Evolutionary conservation across 2,113 vertebrate genomes (phyloP).

Genomic region (Alethe castanea): DNA sequence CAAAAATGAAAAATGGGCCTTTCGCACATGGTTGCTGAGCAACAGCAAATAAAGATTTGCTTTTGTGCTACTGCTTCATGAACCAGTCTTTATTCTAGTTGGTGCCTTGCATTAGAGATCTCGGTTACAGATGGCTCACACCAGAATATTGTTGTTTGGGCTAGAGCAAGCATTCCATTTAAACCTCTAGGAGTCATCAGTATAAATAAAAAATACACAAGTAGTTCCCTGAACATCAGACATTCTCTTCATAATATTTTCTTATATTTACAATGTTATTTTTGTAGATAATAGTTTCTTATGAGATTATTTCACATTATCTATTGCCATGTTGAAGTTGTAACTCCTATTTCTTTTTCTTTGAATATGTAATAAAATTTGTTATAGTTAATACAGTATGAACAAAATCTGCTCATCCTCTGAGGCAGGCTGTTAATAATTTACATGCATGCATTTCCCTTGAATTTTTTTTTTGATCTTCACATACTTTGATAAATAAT

Average conservation of each 20-base stretch:
- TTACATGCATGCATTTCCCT: constrained; percentile 14
- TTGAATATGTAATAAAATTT: not conserved
- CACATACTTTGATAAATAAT: constrained; percentile 37
- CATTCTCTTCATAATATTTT: not conserved
- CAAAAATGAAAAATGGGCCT: constrained; percentile 43
- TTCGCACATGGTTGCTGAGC: constrained; percentile 56
- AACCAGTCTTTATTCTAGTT: not conserved
- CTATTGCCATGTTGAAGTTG: not conserved
- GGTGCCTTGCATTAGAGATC: constrained; percentile 5
- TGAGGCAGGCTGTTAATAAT: constrained; percentile 43
- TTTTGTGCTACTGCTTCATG: constrained; percentile 9
- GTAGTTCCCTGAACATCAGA: not conserved
- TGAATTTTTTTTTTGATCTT: constrained; percentile 46
- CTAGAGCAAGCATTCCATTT: not conserved
- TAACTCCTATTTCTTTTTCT: not conserved
- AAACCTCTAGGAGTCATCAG: not conserved
- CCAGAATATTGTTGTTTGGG: not conserved
- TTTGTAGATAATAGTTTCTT: not conserved
- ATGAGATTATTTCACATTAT: not conserved
- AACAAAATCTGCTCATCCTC: not conserved
- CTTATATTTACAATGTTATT: not conserved
- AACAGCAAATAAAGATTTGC: constrained; percentile 62
- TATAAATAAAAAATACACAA: not conserved
- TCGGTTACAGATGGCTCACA: not conserved
- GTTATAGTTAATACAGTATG: not conserved